Conservation (phyloP, 2,113 vertebrate species). For the Cochlearius cochlearius region DNA sequence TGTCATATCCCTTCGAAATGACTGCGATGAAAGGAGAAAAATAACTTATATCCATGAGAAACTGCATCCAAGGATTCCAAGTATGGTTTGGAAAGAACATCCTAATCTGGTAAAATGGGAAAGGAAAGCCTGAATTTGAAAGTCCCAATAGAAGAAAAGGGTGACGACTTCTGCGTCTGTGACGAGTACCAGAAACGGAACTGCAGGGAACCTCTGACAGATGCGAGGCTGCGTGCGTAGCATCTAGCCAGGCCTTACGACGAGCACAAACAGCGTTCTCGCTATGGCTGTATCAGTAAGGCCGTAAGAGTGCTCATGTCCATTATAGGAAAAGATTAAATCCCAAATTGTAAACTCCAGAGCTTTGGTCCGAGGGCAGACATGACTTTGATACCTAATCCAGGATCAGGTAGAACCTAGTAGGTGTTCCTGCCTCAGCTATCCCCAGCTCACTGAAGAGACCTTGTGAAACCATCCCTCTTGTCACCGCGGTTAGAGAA, state of each 20-base stretch:
- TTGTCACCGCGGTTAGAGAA: background rate
- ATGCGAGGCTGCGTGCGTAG: background rate
- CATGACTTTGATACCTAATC: background rate
- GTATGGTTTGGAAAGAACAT: background rate
- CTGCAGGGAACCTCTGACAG: background rate
- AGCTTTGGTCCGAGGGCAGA: background rate
- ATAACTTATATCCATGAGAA: background rate
- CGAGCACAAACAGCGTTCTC: no score
- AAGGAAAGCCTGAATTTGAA: background rate
- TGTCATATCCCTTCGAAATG: background rate
- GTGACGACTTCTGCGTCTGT: background rate
- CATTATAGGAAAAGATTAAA: background rate
- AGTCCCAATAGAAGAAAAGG: background rate
- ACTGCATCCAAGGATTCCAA: background rate
- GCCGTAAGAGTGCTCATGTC: background rate
- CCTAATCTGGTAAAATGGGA: background rate
- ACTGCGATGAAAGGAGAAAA: background rate
- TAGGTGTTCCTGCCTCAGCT: background rate
- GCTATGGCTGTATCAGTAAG: background rate
- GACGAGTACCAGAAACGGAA: background rate
- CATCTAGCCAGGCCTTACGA: accelerated
- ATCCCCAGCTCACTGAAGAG: background rate
- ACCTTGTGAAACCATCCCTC: background rate
- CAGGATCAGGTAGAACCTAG: background rate
- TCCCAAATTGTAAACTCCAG: background rate